Evolutionary conservation across 2,888 invertebrate species (phyloP).

Genomic region (Macrophya alboannulata): DNA sequence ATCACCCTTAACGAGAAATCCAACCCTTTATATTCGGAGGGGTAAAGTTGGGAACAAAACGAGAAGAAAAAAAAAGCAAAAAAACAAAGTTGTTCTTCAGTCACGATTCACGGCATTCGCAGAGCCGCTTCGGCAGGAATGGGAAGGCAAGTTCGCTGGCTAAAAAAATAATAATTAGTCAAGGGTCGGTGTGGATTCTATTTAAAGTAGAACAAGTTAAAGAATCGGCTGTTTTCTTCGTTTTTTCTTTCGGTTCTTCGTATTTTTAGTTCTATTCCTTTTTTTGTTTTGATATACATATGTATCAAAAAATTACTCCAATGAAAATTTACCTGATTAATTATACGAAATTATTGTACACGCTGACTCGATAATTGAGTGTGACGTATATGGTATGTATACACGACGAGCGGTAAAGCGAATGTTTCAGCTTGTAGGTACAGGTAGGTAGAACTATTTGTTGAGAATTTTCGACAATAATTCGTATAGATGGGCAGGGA

Average conservation of each 20-base stretch:
- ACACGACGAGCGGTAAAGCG: background rate
- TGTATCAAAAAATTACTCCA: too few species aligned
- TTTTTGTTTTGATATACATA: too few species aligned
- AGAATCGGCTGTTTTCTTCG: background rate
- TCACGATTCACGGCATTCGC: slow-evolving; percentile 17
- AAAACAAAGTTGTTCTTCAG: slow-evolving; percentile 16
- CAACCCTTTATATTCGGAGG: slow-evolving; percentile 24
- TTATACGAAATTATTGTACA: background rate
- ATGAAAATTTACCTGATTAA: background rate
- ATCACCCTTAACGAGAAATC: slow-evolving; percentile 31
- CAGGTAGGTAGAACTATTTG: too few species aligned
- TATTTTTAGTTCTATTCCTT: too few species aligned
- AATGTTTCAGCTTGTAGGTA: slow-evolving; percentile 12
- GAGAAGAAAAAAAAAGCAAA: background rate
- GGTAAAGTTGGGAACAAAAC: background rate
- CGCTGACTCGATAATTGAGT: background rate
- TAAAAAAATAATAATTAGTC: slow-evolving; percentile 36
- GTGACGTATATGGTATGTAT: too few species aligned
- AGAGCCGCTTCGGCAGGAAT: background rate
- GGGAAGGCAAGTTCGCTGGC: background rate
- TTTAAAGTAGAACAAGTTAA: background rate
- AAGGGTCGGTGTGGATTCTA: background rate
- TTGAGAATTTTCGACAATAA: background rate
- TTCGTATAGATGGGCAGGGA: background rate
- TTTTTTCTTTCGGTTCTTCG: too few species aligned